Evolutionary conservation across 92 coral and sea anemone species (phyloP).

Genomic region (Bergia puertoricense): DNA sequence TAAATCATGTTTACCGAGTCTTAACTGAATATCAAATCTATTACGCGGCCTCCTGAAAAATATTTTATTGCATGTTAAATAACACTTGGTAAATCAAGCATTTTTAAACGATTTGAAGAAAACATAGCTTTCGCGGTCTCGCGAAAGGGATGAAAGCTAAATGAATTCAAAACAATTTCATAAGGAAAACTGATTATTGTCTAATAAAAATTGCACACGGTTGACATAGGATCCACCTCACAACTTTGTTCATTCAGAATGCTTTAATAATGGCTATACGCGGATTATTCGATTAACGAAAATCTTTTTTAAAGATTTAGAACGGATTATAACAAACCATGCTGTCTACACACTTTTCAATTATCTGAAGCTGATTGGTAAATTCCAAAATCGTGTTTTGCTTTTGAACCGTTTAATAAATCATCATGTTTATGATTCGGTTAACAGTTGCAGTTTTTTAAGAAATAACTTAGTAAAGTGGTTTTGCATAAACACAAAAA

Average conservation of each 20-base stretch:
- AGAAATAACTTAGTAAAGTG: too few species aligned
- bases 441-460: not conserved
- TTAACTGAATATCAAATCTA: not conserved
- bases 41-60: not conserved
- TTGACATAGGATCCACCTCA: not conserved
- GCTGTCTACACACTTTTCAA: not conserved
- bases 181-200: too few species aligned
- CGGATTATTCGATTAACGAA: slow-evolving; percentile 15
- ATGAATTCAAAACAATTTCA: too few species aligned
- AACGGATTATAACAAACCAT: not conserved
- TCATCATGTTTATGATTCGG: not conserved
- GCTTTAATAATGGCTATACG: not conserved
- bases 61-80: not conserved
- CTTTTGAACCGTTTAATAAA: not conserved
- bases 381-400: not conserved
- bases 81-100: too few species aligned
- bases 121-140: not conserved
- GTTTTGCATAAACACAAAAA: not conserved
- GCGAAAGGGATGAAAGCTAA: too few species aligned
- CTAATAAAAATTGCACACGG: not conserved
- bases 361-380: not conserved
- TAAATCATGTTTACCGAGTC: not conserved
- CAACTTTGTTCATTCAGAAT: not conserved
- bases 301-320: not conserved
- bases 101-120: too few species aligned